Percentiles rank a stretch among this genome's conserved stretches.
Evolutionary conservation across 2,797 vertebrate genomes (phyloP).

Genomic region (Australoheros facetus): DNA sequence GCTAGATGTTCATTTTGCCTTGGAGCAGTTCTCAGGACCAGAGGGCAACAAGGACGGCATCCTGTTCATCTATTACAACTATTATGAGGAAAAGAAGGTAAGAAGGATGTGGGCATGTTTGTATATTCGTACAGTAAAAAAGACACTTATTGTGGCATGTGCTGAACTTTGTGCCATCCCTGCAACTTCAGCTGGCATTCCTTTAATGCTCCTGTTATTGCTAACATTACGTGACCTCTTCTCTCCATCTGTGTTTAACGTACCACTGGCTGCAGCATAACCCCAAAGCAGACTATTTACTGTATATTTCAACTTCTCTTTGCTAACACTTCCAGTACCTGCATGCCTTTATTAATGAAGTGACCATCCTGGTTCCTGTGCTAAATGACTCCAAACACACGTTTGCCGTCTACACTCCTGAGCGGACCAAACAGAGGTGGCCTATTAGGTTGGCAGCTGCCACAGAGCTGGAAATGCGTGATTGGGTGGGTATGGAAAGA

Average conservation of each 20-base stretch:
- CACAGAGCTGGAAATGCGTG: conserved; percentile 95
- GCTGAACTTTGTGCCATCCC: no score
- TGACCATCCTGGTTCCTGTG: conserved; percentile 93
- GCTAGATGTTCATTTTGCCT: conserved; percentile 91
- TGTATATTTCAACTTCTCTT: neutral
- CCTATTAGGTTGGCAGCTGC: conserved; percentile 89
- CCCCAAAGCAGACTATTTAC: neutral
- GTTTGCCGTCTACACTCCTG: conserved; percentile 94
- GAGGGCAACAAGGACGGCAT: conserved; percentile 94
- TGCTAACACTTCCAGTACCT: conserved; percentile 83
- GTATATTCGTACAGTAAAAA: neutral
- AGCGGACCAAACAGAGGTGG: conserved; percentile 94
- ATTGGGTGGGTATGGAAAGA: conserved; percentile 84
- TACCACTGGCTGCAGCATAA: neutral
- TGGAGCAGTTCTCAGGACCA: conserved; percentile 93
- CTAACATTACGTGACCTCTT: neutral
- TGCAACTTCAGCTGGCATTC: neutral
- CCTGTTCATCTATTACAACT: conserved; percentile 95
- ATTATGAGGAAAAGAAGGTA: conserved; percentile 96
- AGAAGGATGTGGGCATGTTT: neutral
- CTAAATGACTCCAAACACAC: conserved; percentile 91
- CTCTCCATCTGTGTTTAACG: neutral
- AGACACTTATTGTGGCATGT: no score
- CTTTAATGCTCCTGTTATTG: neutral
- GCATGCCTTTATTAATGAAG: conserved; percentile 95